Conservation (phyloP, 2,888 invertebrate genomes). For the Epinotia ramella region DNA sequence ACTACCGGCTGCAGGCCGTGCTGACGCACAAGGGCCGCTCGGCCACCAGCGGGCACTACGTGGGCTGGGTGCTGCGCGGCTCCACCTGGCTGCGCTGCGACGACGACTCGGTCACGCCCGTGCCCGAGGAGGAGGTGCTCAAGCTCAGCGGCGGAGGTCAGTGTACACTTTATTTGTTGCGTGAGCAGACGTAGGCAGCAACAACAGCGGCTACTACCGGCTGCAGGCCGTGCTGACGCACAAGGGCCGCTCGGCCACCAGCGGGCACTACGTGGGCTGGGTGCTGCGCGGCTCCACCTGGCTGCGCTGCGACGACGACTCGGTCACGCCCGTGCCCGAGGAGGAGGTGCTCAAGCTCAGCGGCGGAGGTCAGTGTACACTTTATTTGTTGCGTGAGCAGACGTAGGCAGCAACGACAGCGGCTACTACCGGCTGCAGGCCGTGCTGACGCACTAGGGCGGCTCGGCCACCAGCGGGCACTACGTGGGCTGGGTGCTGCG, state of each 20-base stretch:
- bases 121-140: slow-evolving; percentile 96
- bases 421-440: slow-evolving; percentile 99
- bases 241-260: slow-evolving; percentile 97
- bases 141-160: slow-evolving; percentile 97
- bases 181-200: slow-evolving; percentile 94
- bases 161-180: slow-evolving; percentile 7
- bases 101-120: slow-evolving; percentile 96
- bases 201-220: slow-evolving; percentile 99
- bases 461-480: slow-evolving; percentile 98
- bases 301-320: slow-evolving; percentile 99
- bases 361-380: slow-evolving; percentile 90
- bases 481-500: slow-evolving; percentile 98
- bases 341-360: slow-evolving; percentile 98
- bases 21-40: slow-evolving; percentile 98
- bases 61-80: slow-evolving; percentile 95
- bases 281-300: slow-evolving; percentile 90
- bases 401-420: slow-evolving; percentile 98
- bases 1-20: slow-evolving; percentile 97
- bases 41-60: slow-evolving; percentile 99
- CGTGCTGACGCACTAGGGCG: slow-evolving; percentile 97
- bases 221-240: slow-evolving; percentile 97
- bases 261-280: slow-evolving; percentile 99
- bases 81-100: slow-evolving; percentile 97
- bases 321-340: slow-evolving; percentile 93
- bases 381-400: slow-evolving; percentile 76